Conservation (phyloP, 2,888 invertebrate species). For the Amphipoea lucens region DNA sequence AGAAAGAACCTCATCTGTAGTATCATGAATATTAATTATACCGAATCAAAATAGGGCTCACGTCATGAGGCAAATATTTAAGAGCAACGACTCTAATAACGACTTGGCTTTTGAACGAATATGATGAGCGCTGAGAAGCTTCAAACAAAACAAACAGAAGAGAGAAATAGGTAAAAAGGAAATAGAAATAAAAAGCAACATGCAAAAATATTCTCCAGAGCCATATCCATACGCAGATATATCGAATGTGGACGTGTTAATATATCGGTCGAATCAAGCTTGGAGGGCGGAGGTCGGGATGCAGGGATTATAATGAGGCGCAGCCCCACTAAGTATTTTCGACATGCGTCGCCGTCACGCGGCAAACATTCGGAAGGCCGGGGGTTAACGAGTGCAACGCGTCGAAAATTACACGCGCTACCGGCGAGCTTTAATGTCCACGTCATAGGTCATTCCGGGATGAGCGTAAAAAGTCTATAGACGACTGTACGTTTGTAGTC, state of each 20-base stretch:
- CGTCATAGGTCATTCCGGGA: constrained; percentile 68
- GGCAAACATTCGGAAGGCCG: constrained; percentile 84
- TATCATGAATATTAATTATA: neutral
- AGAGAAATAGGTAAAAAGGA: neutral
- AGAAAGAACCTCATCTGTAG: neutral
- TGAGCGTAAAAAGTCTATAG: constrained; percentile 51
- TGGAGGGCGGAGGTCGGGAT: constrained; percentile 78
- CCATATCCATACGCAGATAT: constrained; percentile 74
- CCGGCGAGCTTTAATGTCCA: constrained; percentile 75
- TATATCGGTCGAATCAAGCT: constrained; percentile 86
- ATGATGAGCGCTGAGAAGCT: neutral
- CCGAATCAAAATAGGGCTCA: constrained; percentile 4
- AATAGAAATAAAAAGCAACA: constrained; percentile 1
- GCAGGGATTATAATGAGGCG: constrained; percentile 89
- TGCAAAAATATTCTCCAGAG: constrained; percentile 27
- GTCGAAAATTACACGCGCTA: constrained; percentile 82
- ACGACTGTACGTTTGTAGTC: constrained; percentile 20
- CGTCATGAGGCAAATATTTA: neutral
- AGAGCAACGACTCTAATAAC: neutral
- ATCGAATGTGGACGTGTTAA: constrained; percentile 84
- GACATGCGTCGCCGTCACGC: constrained; percentile 90
- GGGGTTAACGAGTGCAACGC: constrained; percentile 83
- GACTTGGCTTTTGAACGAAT: neutral
- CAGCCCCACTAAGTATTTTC: constrained; percentile 90
- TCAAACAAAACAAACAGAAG: constrained; percentile 10